A percentile compares a stretch with the other conserved stretches of the same genome.
These are phyloP conservation scores for Eupithecia inturbata DNA, from an alignment of 2,888 invertebrate species.

Conservation along the genomic window DNA sequence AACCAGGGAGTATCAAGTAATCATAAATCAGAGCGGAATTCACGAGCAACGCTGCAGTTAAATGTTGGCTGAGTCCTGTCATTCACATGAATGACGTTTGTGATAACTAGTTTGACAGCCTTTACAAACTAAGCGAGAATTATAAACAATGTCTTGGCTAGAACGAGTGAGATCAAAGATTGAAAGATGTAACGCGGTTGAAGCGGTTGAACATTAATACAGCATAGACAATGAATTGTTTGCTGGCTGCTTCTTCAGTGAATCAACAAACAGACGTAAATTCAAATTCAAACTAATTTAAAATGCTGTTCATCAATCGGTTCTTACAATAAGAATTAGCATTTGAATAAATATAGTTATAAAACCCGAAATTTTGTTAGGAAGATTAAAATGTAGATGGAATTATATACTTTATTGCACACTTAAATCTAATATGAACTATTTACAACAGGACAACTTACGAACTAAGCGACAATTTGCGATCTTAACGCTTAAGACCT, in stretches of 20 bases:
- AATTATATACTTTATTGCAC: no score
- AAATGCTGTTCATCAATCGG: no score
- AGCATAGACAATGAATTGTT: not conserved
- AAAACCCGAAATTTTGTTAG: no score
- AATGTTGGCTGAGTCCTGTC: not conserved
- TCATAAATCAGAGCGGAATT: not conserved
- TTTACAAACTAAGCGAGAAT: not conserved
- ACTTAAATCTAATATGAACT: no score
- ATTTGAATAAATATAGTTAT: no score
- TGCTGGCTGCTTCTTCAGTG: not conserved
- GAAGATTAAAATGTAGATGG: no score
- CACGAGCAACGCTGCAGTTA: not conserved
- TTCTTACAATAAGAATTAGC: no score
- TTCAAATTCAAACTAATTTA: not conserved
- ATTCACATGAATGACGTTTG: not conserved
- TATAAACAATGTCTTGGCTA: not conserved
- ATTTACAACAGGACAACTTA: no score
- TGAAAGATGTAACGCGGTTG: not conserved
- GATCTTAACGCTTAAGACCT: no score
- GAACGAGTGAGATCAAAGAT: not conserved
- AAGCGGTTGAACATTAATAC: not conserved
- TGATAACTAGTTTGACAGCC: not conserved
- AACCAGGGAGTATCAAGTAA: no score
- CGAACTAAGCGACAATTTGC: no score
- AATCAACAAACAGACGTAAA: not conserved